Evolutionary conservation across 2,797 vertebrate genomes (phyloP), one percentile per base, ranked within the genome.

Genomic region (Cuculus canorus): DNA sequence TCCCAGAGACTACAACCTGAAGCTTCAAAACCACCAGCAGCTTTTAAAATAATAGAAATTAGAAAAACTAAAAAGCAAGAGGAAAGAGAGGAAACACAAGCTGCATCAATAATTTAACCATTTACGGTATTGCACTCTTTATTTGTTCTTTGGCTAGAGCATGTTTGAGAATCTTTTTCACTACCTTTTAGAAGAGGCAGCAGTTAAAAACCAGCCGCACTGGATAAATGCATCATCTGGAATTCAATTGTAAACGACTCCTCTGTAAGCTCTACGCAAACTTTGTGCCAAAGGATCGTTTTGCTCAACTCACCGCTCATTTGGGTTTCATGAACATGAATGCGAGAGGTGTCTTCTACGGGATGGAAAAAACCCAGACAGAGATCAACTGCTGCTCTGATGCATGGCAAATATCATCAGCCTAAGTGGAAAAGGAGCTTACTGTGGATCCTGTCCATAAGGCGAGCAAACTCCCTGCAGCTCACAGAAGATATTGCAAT

Each of bases 401-500:
- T 87, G 73, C 39, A 35, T 4, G 15, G 66, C 52, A 88, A 90
- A 81, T 75, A 59, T 10, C 84, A 81, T 37, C 80, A 80, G 33
- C 32, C 48, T 47, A 54, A 87, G 79, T 68, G 68, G 68, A 75
- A 80, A 90, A 96, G 53, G 66, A 90, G 66, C 76, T 94, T 82
- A 64, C 21, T 47, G 88, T 3, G 1, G 70, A 79, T 64, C 77
- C 83, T 86, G 70, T 27, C 86, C 83, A 17, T 19, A 88, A 82
- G 83, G 59, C 17, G 70, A 77, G 35, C 12, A 53, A 73, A 80
- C 73, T 70, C 54, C 77, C 66, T 0, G 2, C 76, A 82, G 88
- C 86, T 73, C 70, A 13, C 43, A 30, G 33, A 37, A 76, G 59
- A 82, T 17, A 17, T 2, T 48, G 61, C 30, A 13, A 35, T 11